Conservation (phyloP, 2,113 vertebrate species). For the Onychorhynchus coronatus region DNA sequence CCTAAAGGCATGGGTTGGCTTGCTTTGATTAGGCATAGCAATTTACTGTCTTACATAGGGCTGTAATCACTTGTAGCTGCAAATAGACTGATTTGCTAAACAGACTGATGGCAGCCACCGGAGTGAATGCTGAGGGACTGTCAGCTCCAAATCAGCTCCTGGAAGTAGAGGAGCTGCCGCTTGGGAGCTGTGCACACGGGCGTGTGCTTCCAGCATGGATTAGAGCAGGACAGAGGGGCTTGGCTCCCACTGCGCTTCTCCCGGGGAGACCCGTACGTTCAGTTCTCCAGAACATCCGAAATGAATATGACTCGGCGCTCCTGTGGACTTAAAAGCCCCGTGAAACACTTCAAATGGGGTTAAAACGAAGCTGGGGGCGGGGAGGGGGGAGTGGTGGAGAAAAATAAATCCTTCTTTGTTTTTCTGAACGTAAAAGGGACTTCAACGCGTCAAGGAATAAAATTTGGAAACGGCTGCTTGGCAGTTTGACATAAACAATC, state of each 20-base stretch:
- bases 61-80: background rate
- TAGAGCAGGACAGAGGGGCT: background rate
- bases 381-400: rapidly evolving
- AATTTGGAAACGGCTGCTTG: conserved; percentile 28
- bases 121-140: background rate
- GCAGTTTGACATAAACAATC: conserved; percentile 57
- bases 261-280: background rate
- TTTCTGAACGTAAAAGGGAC: background rate
- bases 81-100: background rate
- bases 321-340: background rate
- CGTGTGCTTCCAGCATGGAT: background rate
- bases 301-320: background rate
- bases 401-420: background rate
- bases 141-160: background rate
- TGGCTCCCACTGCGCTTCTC: background rate
- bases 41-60: background rate
- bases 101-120: background rate
- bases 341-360: background rate
- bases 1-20: background rate
- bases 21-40: background rate
- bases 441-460: conserved; percentile 23
- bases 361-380: background rate
- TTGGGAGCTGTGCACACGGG: background rate
- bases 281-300: background rate
- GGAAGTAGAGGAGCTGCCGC: background rate